Base-by-base conservation (phyloP, 23 tunicate species). In the Trididemnum miniatum region DNA sequence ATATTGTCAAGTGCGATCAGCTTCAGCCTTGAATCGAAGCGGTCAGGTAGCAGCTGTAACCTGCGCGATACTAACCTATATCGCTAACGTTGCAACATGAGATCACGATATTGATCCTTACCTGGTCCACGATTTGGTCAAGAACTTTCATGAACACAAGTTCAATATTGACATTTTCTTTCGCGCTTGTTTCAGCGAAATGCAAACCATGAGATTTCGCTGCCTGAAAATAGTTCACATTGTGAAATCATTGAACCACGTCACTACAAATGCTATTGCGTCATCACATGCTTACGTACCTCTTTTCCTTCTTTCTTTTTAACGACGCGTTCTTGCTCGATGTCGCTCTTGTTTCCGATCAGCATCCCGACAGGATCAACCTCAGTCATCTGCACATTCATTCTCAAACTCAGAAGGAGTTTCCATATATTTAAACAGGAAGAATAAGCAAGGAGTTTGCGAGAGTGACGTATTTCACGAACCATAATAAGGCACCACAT, bases 101-200 rank as follows among this genome's bases (percentile, higher is more conserved):
- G n/a, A n/a, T n/a, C n/a, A n/a, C n/a, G n/a, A n/a, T n/a, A n/a
- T n/a, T n/a, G n/a, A n/a, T n/a, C 12, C 77, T 87, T 44, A 89
- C 94, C 35, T 83, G 78, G 32, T 78, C 84, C 12, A 89, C 88
- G 1, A 89, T 79, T 57, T 52, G 25, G 7, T 71, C 79, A 1
- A 89, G 65, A 1, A 89, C 4, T 25, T 59, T 52, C 79, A 64
- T 37, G 39, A 89, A 89, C 2, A 79, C 85, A 15, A 59, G 36
- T 26, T 89, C 84, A 2, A 89, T 76, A 73, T 89, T 82, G 26
- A 83, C 40, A 51, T 77, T 71, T 0, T 83, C 86, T 71, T 89
- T 89, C 0, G 94, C 94, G 38, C 94, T 89, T 33, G 88, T 83
- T 39, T 89, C 94, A 44, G 76, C 71, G 39, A 89, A 89, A 28